These are phyloP conservation scores for Tetragnatha versicolor DNA, from an alignment of 1,140 invertebrate species.

Conservation along the genomic window DNA sequence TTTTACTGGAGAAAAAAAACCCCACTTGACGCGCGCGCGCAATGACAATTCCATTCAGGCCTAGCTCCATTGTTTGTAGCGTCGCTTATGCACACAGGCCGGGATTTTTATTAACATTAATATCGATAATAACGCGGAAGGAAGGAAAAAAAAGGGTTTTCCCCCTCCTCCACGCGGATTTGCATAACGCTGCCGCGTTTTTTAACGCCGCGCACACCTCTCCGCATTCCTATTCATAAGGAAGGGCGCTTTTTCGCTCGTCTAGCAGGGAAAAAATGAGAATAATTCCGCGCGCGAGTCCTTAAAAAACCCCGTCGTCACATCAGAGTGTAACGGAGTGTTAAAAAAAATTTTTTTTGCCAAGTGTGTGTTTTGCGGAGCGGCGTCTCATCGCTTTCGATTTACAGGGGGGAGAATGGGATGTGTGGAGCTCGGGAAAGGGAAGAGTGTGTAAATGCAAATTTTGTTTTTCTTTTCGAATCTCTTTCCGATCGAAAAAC, in stretches of 20 bases:
- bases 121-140: neutral
- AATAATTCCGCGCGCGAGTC: neutral
- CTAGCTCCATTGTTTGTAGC: neutral
- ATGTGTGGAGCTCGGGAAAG: neutral
- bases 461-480: conserved; percentile 31
- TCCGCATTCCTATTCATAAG: conserved; percentile 37
- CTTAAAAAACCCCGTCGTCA: neutral
- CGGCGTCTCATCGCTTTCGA: neutral
- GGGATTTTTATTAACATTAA: neutral
- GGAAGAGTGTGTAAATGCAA: conserved; percentile 8
- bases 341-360: conserved; percentile 10
- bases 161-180: neutral
- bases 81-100: neutral
- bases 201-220: conserved; percentile 8
- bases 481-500: conserved; percentile 22
- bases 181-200: conserved; percentile 38
- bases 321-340: conserved; percentile 12
- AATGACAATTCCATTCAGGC: conserved; percentile 20
- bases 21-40: no score
- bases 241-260: conserved; percentile 19
- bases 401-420: conserved; percentile 1
- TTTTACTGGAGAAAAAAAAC: no score
- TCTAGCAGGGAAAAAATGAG: neutral
- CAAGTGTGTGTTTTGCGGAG: conserved; percentile 1
- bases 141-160: neutral